Percentiles rank a stretch among this genome's conserved stretches.
Conservation (phyloP, 2,888 invertebrate species). For the Phyllotreta striolata region DNA sequence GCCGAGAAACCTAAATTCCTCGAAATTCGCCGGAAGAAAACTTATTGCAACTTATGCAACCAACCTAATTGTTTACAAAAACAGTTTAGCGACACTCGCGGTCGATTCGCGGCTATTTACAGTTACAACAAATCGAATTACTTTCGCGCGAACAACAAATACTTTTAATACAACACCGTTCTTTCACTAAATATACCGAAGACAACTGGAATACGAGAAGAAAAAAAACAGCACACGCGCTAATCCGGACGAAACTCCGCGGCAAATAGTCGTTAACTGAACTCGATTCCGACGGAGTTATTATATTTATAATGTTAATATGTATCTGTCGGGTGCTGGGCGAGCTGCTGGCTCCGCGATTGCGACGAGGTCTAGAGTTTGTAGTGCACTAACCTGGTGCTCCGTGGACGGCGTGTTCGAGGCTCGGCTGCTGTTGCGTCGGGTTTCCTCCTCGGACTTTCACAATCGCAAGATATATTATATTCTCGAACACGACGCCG, state of each 20-base stretch:
- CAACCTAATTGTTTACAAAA: constrained; percentile 7
- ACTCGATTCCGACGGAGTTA: no score
- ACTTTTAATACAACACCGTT: no score
- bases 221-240: no score
- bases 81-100: constrained; percentile 19
- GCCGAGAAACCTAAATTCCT: constrained; percentile 21
- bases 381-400: constrained; percentile 58
- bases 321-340: not conserved
- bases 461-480: constrained; percentile 15
- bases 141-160: constrained; percentile 25
- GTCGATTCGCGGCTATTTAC: no score
- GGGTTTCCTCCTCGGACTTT: constrained; percentile 25
- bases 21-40: constrained; percentile 10
- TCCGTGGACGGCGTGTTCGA: constrained; percentile 29
- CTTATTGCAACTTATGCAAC: constrained; percentile 7
- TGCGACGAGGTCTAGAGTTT: constrained; percentile 20
- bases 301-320: no score
- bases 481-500: no score
- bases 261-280: no score
- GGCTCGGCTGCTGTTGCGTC: constrained; percentile 39
- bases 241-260: no score
- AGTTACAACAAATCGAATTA: constrained; percentile 18
- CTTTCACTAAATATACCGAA: constrained; percentile 9
- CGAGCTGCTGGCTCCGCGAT: constrained; percentile 1
- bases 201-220: constrained; percentile 6